Percentiles rank a stretch among this genome's conserved stretches.
phyloP scores from a whole-genome alignment of 2,888 invertebrate species.

The Thymelicus sylvestris region DNA sequence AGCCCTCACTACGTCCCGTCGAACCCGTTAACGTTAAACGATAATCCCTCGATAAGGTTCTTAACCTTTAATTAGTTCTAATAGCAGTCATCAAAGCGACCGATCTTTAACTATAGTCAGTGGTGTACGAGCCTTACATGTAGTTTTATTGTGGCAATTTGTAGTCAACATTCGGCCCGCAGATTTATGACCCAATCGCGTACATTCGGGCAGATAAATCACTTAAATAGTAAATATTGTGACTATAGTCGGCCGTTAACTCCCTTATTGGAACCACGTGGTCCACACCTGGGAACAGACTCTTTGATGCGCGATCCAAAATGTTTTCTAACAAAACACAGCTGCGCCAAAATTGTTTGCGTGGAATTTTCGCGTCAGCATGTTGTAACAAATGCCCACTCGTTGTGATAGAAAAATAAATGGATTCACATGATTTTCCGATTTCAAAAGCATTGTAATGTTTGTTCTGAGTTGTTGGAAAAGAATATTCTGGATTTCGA shows the following conservation, averaged over 20 bases:
- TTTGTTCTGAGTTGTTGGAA: neutral
- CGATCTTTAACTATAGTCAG: neutral
- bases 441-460: slow-evolving; percentile 4
- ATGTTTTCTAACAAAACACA: slow-evolving; percentile 22
- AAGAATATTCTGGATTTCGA: neutral
- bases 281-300: slow-evolving; percentile 16
- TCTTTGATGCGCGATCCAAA: slow-evolving; percentile 25
- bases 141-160: slow-evolving; percentile 36
- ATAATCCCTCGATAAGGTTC: too few species aligned
- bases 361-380: slow-evolving; percentile 1
- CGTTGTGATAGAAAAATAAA: slow-evolving; percentile 10
- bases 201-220: slow-evolving; percentile 42
- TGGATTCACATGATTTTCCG: neutral
- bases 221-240: slow-evolving; percentile 45
- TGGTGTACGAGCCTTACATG: slow-evolving; percentile 9
- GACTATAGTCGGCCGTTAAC: slow-evolving; percentile 35
- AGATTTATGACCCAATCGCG: slow-evolving; percentile 41
- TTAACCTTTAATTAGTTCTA: too few species aligned
- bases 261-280: slow-evolving; percentile 36
- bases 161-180: slow-evolving; percentile 35
- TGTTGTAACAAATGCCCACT: slow-evolving; percentile 11
- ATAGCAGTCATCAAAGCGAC: neutral
- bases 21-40: too few species aligned
- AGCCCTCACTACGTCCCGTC: too few species aligned
- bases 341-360: slow-evolving; percentile 9